Conservation (phyloP, 1,140 invertebrate species). For the Hydropsyche tenuis region DNA sequence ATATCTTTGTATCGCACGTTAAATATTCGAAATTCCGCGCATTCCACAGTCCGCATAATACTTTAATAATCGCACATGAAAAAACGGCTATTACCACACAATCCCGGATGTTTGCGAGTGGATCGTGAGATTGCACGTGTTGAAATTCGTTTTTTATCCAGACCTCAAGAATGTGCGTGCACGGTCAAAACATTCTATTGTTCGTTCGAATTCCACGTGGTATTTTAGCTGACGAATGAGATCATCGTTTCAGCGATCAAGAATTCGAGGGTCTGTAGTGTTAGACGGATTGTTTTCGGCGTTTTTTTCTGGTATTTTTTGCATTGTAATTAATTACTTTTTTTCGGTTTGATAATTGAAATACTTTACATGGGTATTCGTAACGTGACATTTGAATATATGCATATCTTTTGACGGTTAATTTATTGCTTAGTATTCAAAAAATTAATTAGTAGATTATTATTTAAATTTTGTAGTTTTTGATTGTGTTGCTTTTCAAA, state of each 20-base stretch:
- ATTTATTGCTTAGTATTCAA: too few relatives aligned
- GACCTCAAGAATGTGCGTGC: constrained; percentile 3
- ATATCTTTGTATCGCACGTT: background rate
- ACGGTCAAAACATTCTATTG: constrained; percentile 16
- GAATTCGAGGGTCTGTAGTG: background rate
- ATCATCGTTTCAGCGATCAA: background rate
- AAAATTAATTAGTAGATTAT: too few relatives aligned
- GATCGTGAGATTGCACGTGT: constrained; percentile 22
- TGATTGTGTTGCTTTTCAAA: too few relatives aligned
- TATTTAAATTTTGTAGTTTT: too few relatives aligned
- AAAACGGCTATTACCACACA: constrained; percentile 7
- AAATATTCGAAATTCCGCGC: background rate
- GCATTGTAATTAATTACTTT: too few relatives aligned
- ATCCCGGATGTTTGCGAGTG: constrained; percentile 19
- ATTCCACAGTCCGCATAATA: background rate
- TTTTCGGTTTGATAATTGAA: too few relatives aligned
- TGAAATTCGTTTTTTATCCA: constrained; percentile 13
- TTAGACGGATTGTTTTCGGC: too few relatives aligned
- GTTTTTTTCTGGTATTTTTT: too few relatives aligned
- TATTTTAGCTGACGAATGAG: constrained; percentile 6
- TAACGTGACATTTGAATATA: too few relatives aligned
- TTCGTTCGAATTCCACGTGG: constrained; percentile 24
- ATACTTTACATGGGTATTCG: too few relatives aligned
- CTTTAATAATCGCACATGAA: background rate
- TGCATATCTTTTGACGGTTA: too few relatives aligned